A percentile compares a stretch with the other conserved stretches of the same genome.
Evolutionary conservation across 2,888 invertebrate species (phyloP).

Genomic region (Dicycla oo): DNA sequence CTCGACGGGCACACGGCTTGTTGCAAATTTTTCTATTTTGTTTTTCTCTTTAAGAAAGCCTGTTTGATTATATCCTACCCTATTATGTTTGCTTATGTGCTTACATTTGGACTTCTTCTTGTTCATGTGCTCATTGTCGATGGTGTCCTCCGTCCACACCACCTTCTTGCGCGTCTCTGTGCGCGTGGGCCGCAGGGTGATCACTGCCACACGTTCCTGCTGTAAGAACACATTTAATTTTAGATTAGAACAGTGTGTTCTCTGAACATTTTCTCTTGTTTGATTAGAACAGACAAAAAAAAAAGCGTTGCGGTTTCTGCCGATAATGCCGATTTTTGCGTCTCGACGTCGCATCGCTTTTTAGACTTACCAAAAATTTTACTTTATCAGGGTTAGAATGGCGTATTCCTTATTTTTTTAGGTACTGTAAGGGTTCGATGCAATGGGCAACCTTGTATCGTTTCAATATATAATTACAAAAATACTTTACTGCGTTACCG

Average conservation of each 20-base stretch:
- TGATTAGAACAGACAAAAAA: neutral
- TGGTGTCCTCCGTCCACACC: constrained; percentile 96
- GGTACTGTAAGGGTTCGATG: too few species aligned
- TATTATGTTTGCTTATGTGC: constrained; percentile 61
- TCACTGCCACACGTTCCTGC: constrained; percentile 82
- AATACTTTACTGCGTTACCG: too few species aligned
- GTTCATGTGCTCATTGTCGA: constrained; percentile 98
- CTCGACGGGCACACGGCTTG: too few species aligned
- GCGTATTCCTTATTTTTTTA: too few species aligned
- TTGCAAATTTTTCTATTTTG: too few species aligned
- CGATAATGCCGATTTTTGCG: neutral
- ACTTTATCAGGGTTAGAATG: too few species aligned
- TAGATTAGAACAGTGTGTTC: neutral
- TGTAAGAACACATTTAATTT: constrained; percentile 4
- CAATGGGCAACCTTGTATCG: too few species aligned
- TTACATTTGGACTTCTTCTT: constrained; percentile 99
- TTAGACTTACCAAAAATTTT: too few species aligned
- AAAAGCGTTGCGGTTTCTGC: neutral
- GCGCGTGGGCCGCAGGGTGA: constrained; percentile 81
- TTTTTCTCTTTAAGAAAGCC: too few species aligned
- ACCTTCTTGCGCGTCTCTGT: constrained; percentile 92
- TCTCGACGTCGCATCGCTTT: neutral
- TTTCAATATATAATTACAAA: too few species aligned
- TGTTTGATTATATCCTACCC: neutral
- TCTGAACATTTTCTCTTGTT: neutral